These are phyloP conservation scores for Sebastes iracundus DNA, from an alignment of 2,797 vertebrate genomes.

Conservation along the genomic window DNA sequence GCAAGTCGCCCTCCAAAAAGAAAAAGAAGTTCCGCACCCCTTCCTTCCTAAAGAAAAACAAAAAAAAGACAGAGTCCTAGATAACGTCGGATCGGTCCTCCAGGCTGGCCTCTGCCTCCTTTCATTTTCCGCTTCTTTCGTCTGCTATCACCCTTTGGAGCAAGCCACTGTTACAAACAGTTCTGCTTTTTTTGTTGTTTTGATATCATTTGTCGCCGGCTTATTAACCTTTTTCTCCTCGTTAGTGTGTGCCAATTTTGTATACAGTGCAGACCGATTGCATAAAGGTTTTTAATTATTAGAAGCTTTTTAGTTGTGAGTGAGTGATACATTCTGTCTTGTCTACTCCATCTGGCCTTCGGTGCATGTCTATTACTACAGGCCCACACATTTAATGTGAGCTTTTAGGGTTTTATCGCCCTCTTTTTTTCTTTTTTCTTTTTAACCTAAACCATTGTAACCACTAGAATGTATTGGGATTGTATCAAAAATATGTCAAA, in stretches of 20 bases:
- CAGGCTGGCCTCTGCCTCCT: slow-evolving; percentile 42
- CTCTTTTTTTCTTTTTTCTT: slow-evolving; percentile 13
- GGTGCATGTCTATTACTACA: slow-evolving; percentile 70
- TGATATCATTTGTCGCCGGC: slow-evolving; percentile 60
- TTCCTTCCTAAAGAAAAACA: slow-evolving; percentile 99
- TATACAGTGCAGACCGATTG: slow-evolving; percentile 70
- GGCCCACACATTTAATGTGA: slow-evolving; percentile 52
- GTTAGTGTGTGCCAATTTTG: slow-evolving; percentile 80
- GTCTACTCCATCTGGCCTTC: slow-evolving; percentile 69
- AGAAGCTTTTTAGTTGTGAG: slow-evolving; percentile 71
- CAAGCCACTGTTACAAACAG: slow-evolving; percentile 49
- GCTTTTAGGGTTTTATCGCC: slow-evolving; percentile 55
- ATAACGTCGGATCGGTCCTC: slow-evolving; percentile 56
- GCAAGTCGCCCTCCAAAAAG: slow-evolving; percentile 99
- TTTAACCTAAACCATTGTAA: slow-evolving; percentile 81
- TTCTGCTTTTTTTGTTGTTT: slow-evolving; percentile 57
- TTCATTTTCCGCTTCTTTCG: slow-evolving; percentile 15
- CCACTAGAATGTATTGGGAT: slow-evolving; percentile 89
- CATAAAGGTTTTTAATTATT: slow-evolving; percentile 72
- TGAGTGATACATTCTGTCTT: slow-evolving; percentile 59
- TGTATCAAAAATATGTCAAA: slow-evolving; percentile 73
- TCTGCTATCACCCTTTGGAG: slow-evolving; percentile 51
- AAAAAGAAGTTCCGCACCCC: slow-evolving; percentile 99
- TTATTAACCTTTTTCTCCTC: slow-evolving; percentile 77
- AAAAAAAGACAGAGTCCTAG: slow-evolving; percentile 96